Percentiles rank a stretch among this genome's conserved stretches.
Conservation (phyloP, 2,113 vertebrate genomes). For the Thinocorus orbignyianus region DNA sequence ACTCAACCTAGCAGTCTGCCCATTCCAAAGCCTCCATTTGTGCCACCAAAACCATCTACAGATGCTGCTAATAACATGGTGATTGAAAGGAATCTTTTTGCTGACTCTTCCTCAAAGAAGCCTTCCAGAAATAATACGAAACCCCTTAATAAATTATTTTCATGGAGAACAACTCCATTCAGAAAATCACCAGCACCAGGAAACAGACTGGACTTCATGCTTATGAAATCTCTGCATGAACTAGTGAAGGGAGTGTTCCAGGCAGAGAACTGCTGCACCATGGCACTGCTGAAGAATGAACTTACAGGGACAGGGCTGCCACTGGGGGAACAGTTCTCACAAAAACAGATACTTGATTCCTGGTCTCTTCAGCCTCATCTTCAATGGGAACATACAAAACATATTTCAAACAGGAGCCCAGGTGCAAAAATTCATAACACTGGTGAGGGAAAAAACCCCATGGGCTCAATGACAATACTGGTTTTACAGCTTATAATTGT, state of each 20-base stretch:
- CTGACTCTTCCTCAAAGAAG: not conserved
- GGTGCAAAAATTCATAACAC: accelerated
- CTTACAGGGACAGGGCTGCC: not conserved
- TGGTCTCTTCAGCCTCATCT: not conserved
- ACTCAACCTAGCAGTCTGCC: not conserved
- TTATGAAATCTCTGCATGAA: not conserved
- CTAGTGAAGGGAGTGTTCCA: not conserved
- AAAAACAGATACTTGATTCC: not conserved
- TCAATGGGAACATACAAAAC: not conserved
- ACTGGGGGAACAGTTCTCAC: not conserved
- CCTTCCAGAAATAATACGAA: not conserved
- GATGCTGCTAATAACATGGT: accelerated
- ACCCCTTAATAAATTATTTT: not conserved
- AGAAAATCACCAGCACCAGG: not conserved
- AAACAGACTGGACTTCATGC: not conserved
- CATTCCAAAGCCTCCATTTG: not conserved
- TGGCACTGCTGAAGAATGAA: not conserved
- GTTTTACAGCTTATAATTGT: not conserved
- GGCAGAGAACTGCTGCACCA: not conserved
- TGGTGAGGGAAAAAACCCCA: not conserved
- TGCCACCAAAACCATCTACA: not conserved
- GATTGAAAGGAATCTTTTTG: not conserved
- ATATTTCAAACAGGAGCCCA: not conserved
- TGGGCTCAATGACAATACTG: not conserved
- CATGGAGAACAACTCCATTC: not conserved